Percentiles rank a stretch among this genome's conserved stretches.
phyloP scores from a whole-genome alignment of 2,888 invertebrate species.

The Netelia fuscicornis region DNA sequence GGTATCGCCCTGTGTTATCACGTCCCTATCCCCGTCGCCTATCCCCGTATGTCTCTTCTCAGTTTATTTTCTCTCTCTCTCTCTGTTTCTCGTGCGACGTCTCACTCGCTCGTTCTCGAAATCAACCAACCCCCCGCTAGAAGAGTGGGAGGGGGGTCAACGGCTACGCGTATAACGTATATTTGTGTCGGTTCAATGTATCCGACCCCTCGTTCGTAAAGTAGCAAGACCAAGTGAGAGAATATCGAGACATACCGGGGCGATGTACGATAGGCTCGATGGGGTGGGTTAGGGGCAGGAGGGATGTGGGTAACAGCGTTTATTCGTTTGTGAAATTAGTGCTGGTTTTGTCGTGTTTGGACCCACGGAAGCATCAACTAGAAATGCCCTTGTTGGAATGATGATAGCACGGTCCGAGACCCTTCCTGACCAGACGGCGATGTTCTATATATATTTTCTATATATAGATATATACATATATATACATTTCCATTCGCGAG shows the following conservation, averaged over 20 bases:
- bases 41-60: conserved; percentile 61
- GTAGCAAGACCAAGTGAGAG: conserved; percentile 24
- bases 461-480: conserved; percentile 6
- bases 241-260: conserved; percentile 1
- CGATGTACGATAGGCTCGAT: conserved; percentile 6
- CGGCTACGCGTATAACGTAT: conserved; percentile 67
- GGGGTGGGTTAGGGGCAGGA: background rate
- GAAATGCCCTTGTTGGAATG: conserved; percentile 32
- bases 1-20: conserved; percentile 81
- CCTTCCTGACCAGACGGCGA: conserved; percentile 63
- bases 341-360: conserved; percentile 82
- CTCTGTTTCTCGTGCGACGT: conserved; percentile 30
- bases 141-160: conserved; percentile 46
- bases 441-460: conserved; percentile 1
- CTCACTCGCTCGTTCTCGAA: conserved; percentile 32
- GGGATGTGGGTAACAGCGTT: conserved; percentile 73
- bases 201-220: conserved; percentile 67
- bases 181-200: conserved; percentile 68
- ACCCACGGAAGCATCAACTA: conserved; percentile 65
- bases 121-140: background rate
- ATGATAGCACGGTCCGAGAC: conserved; percentile 22
- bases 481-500: background rate
- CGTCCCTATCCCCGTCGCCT: conserved; percentile 67
- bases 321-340: conserved; percentile 85
- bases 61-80: conserved; percentile 41